phyloP scores from a whole-genome alignment of 1,140 invertebrate genomes.

The Cheumatopsyche charites region DNA sequence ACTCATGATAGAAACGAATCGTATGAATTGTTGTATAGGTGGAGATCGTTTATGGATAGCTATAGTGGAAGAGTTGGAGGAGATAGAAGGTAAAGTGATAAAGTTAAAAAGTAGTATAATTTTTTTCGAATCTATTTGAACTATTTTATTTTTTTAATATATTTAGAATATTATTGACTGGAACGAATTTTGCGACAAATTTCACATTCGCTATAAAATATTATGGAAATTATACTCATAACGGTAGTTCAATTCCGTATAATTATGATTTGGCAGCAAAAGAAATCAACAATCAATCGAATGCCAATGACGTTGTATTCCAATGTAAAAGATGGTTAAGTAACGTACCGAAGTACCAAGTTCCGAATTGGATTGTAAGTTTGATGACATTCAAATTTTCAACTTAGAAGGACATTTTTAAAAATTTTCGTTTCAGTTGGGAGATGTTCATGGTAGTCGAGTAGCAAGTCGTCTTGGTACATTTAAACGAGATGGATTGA shows the following conservation, averaged over 20 bases:
- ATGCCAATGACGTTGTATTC: slow-evolving; percentile 61
- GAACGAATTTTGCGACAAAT: too few species aligned
- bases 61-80: slow-evolving; percentile 60
- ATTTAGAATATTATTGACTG: slow-evolving; percentile 71
- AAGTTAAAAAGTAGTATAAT: slow-evolving; percentile 10
- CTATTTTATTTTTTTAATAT: slow-evolving; percentile 66
- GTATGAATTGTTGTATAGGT: slow-evolving; percentile 66
- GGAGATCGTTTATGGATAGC: slow-evolving; percentile 64
- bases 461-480: slow-evolving; percentile 68
- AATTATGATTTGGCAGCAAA: slow-evolving; percentile 68
- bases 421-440: slow-evolving; percentile 65
- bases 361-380: slow-evolving; percentile 67
- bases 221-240: slow-evolving; percentile 64
- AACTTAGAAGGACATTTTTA: too few species aligned
- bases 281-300: slow-evolving; percentile 59
- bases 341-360: slow-evolving; percentile 59
- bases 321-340: slow-evolving; percentile 64
- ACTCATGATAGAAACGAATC: slow-evolving; percentile 66
- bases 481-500: slow-evolving; percentile 71
- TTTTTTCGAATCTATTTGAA: too few species aligned
- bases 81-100: too few species aligned
- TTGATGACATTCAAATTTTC: too few species aligned
- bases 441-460: slow-evolving; percentile 77
- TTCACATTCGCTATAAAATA: slow-evolving; percentile 65
- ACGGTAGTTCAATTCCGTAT: slow-evolving; percentile 69